Conservation (phyloP, 2,113 vertebrate genomes). For the Oreotrochilus melanogaster region DNA sequence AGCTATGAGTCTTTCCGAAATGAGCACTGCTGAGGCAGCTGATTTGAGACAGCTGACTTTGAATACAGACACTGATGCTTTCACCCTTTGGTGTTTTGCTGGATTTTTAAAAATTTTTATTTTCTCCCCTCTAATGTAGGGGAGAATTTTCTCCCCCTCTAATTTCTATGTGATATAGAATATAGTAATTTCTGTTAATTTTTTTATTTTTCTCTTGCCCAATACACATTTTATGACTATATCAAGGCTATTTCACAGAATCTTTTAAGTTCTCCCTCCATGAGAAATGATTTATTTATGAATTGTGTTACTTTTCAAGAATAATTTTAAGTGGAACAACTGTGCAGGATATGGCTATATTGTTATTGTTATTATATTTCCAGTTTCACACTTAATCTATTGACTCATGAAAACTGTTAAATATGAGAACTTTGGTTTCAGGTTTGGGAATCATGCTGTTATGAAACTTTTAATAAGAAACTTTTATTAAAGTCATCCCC, state of each 20-base stretch:
- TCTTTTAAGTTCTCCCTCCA: background rate
- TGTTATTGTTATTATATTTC: slow-evolving; percentile 66
- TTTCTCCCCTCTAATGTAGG: background rate
- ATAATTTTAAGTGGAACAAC: slow-evolving; percentile 59
- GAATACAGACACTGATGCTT: background rate
- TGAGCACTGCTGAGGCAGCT: background rate
- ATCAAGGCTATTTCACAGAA: slow-evolving; percentile 9
- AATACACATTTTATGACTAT: background rate
- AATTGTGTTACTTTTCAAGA: slow-evolving; percentile 63
- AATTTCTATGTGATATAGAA: background rate
- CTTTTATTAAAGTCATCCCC: slow-evolving; percentile 61
- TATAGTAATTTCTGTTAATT: background rate
- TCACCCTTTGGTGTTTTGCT: background rate
- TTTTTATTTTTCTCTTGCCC: background rate
- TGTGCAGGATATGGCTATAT: slow-evolving; percentile 39
- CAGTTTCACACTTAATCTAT: slow-evolving; percentile 70
- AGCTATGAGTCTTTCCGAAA: background rate
- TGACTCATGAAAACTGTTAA: slow-evolving; percentile 65
- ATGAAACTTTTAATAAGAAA: slow-evolving; percentile 64
- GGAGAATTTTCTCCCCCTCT: no score
- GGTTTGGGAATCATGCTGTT: slow-evolving; percentile 40
- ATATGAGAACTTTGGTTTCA: slow-evolving; percentile 49
- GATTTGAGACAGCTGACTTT: background rate
- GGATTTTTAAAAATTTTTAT: no score
- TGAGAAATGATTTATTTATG: slow-evolving; percentile 39